A percentile compares a stretch with the other conserved stretches of the same genome.
Evolutionary conservation across 2,113 vertebrate genomes (phyloP).

Genomic region (Saimiri boliviensis): DNA sequence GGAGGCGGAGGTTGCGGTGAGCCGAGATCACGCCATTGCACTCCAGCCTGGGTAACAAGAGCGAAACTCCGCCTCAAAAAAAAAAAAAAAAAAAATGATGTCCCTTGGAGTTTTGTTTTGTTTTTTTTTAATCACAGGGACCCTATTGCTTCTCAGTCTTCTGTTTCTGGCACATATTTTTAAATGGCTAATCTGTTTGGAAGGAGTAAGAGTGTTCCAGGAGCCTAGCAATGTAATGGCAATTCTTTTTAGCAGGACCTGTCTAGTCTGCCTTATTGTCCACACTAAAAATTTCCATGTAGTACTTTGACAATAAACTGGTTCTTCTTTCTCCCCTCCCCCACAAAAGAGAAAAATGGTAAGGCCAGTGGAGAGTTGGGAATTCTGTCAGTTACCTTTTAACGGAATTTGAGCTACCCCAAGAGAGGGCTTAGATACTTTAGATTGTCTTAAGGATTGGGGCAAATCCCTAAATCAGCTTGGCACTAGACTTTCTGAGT

Average conservation of each 20-base stretch:
- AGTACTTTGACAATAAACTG: not conserved
- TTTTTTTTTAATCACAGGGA: not conserved
- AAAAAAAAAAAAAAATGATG: no score
- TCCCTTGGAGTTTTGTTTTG: not conserved
- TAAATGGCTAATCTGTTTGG: not conserved
- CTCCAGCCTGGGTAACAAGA: no score
- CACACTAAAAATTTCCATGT: not conserved
- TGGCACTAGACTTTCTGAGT: not conserved
- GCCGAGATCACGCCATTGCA: no score
- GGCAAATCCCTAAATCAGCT: not conserved
- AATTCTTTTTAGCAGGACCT: not conserved
- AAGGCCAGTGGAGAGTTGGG: not conserved
- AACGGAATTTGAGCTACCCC: not conserved
- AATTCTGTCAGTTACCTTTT: not conserved
- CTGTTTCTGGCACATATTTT: not conserved
- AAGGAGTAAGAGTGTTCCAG: not conserved
- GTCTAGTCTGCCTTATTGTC: not conserved
- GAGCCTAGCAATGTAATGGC: not conserved
- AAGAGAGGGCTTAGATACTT: not conserved
- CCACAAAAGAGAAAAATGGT: not conserved
- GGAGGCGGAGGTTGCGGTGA: no score
- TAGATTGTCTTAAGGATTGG: not conserved
- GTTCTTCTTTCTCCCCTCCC: not conserved
- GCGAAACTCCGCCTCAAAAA: no score
- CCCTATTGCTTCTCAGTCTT: not conserved